A percentile compares a stretch with the other conserved stretches of the same genome.
Evolutionary conservation across 2,797 vertebrate genomes (phyloP).

Genomic region (Spinus olivaceus): DNA sequence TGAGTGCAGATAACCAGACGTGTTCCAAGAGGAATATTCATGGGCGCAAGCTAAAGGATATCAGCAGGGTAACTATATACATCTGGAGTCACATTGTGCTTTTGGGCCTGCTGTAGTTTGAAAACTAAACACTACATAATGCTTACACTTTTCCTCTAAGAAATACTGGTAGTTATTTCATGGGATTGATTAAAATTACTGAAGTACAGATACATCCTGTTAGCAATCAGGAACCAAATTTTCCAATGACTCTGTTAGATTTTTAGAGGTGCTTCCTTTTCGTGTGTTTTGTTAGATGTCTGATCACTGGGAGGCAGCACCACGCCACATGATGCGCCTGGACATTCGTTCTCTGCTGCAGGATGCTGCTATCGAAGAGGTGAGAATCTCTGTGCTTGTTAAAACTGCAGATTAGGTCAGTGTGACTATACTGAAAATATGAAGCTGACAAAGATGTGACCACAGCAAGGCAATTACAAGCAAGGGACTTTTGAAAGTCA

Average conservation of each 20-base stretch:
- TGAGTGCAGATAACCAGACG: conserved; percentile 91
- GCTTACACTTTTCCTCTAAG: not conserved
- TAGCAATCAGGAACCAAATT: not conserved
- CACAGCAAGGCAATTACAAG: not conserved
- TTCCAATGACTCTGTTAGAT: not conserved
- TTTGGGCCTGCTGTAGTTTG: not conserved
- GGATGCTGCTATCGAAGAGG: conserved; percentile 98
- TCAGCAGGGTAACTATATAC: conserved; percentile 84
- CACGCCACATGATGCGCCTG: conserved; percentile 95
- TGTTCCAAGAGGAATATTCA: conserved; percentile 97
- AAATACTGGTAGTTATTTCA: not conserved
- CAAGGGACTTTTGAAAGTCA: not conserved
- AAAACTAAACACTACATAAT: not conserved
- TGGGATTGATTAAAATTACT: not conserved
- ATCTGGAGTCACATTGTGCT: not conserved
- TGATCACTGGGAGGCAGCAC: conserved; percentile 91
- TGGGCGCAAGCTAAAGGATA: conserved; percentile 90
- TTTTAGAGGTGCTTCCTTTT: conserved; percentile 5
- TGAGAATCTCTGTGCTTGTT: conserved; percentile 51
- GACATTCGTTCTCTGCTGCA: conserved; percentile 95
- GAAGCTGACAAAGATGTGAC: not conserved
- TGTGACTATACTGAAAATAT: not conserved
- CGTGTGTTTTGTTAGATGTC: conserved; percentile 83
- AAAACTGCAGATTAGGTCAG: not conserved
- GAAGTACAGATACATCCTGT: not conserved